Conservation (phyloP, 2,113 vertebrate species). For the Osmerus eperlanus region DNA sequence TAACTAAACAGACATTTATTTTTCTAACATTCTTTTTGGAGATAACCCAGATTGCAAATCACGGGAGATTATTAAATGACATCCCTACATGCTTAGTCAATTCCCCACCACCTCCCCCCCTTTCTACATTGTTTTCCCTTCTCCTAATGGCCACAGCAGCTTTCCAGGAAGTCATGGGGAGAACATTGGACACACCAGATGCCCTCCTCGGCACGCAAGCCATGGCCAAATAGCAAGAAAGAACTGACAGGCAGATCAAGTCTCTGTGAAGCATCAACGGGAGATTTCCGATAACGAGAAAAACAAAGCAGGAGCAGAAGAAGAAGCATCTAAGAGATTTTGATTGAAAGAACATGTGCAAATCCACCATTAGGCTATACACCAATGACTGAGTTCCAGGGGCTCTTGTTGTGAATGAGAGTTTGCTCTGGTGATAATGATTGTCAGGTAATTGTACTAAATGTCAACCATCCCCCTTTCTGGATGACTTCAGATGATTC, state of each 20-base stretch:
- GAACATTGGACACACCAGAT: conserved; percentile 12
- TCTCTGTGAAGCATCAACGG: conserved; percentile 48
- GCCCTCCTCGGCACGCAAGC: not conserved
- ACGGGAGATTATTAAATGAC: conserved; percentile 10
- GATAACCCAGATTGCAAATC: conserved; percentile 7
- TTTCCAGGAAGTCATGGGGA: conserved; percentile 23
- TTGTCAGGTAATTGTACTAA: conserved; percentile 40
- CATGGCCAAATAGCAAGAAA: conserved; percentile 19
- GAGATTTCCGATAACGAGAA: conserved; percentile 31
- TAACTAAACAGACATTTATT: not conserved
- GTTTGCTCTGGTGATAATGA: conserved; percentile 23
- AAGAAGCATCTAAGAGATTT: not conserved
- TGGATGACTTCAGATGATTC: not conserved
- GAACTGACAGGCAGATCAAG: conserved; percentile 39
- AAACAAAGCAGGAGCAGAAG: conserved; percentile 8
- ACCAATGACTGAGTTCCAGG: conserved; percentile 10
- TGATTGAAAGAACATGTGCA: conserved; percentile 5
- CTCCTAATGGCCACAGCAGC: not conserved
- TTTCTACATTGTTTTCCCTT: not conserved
- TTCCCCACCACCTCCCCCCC: not conserved
- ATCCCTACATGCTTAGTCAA: not conserved
- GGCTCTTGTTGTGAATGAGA: conserved; percentile 19
- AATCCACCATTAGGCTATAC: conserved; percentile 12
- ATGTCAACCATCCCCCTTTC: not conserved
- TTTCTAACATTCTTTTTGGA: not conserved